Evolutionary conservation across 2,797 vertebrate species (phyloP), one percentile per base, ranked within the genome.

Genomic region (Melanotaenia nigrans): DNA sequence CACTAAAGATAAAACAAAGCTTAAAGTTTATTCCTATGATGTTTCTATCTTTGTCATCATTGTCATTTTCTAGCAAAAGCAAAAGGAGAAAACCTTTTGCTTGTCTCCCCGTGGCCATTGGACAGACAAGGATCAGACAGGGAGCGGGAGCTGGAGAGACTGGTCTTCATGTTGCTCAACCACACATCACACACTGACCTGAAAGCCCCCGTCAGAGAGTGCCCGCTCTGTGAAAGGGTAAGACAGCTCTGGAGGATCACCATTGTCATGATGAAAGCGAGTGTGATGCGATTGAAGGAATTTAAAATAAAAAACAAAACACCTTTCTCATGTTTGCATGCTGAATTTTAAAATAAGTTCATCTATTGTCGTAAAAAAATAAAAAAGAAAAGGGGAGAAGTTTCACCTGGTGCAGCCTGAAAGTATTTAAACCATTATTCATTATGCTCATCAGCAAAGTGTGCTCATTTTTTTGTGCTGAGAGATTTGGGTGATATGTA

Each of bases 141-240:
- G 68, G 92, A 94, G 79, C 76, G 73, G 59, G 80, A 93, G 16
- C 89, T 95, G 66, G 92, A 95, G 86, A 79, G 57, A 20, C 88
- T 95, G 74, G 89, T 95, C 40, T 86, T 88, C 60, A 75, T 91
- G 73, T 49, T 95, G 13, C 86, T 95, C 63, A 89, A 80, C 70
- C 91, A 92, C 85, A 86, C 90, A 1, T 84, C 85, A 0, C 90
- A 89, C 78, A 81, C 82, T 2, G 87, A 89, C 68, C 83, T 90
- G 66, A 88, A 81, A 61, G 76, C 80, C 1, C 85, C 91, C 0
- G 70, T 85, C 67, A 90, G 84, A 13, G 75, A 91, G 20, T 93
- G 92, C 65, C 85, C 73, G 0, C 83, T 92, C 67, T 92, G 89
- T 47, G 78, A 89, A 12, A 91, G 92, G 90, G 92, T 93, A 79